phyloP scores from a whole-genome alignment of 2,797 vertebrate species.

The Anniella stebbinsi region DNA sequence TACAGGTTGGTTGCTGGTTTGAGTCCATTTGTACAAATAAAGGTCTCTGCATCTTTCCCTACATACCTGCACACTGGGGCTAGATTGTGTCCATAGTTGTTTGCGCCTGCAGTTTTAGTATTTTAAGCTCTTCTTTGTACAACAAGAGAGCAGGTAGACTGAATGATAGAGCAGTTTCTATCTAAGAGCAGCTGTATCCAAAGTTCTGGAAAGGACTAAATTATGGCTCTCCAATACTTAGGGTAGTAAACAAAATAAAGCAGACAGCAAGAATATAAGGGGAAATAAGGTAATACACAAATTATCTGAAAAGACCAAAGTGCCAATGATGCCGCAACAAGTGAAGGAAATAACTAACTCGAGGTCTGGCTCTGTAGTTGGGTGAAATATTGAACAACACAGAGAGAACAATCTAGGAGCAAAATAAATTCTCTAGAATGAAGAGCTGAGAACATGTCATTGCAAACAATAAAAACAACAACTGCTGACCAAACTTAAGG shows the following conservation, averaged over 20 bases:
- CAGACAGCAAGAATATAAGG: neutral
- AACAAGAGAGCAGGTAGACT: slow-evolving; percentile 39
- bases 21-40: neutral
- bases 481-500: slow-evolving; percentile 17
- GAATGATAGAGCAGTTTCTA: slow-evolving; percentile 1
- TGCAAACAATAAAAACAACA: slow-evolving; percentile 24
- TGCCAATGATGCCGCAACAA: slow-evolving; percentile 38
- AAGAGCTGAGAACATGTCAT: slow-evolving; percentile 42
- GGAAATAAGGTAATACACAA: slow-evolving; percentile 23
- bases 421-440: slow-evolving; percentile 57
- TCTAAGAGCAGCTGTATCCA: slow-evolving; percentile 43
- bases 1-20: neutral
- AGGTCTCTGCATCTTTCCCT: neutral
- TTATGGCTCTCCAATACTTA: slow-evolving; percentile 18
- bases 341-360: slow-evolving; percentile 52
- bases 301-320: slow-evolving; percentile 37
- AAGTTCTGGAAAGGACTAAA: slow-evolving; percentile 37
- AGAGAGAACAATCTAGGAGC: slow-evolving; percentile 33
- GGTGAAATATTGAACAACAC: slow-evolving; percentile 40
- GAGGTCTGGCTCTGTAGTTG: slow-evolving; percentile 42
- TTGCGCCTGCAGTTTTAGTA: slow-evolving; percentile 38
- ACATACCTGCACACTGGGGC: neutral
- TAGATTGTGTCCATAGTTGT: neutral
- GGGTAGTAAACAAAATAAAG: slow-evolving; percentile 41
- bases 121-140: slow-evolving; percentile 37